Base-by-base conservation (phyloP, 2,797 vertebrate genomes). In the Oophaga sylvatica region DNA sequence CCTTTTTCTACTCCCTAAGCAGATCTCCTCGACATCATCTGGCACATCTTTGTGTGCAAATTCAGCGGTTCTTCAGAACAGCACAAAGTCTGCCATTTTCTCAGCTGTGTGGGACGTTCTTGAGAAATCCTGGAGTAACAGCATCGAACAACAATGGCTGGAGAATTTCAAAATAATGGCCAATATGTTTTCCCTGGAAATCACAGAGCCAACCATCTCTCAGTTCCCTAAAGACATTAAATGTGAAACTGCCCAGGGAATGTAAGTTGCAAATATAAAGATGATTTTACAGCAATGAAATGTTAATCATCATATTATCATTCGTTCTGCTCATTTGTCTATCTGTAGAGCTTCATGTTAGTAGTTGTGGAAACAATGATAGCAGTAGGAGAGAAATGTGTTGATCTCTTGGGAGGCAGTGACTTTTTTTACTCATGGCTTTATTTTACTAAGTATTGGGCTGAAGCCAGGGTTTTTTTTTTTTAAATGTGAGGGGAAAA, bases 91-190 rank as follows among this genome's bases (percentile, higher is more conserved):
- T 26, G 31, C 8, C 77, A 59, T 79, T 19, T 79, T 60, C 77
- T 59, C 26, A 57, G 16, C 53, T 19, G 77, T 79, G 2, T 79
- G 26, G 0, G 56, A 60, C 7, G 13, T 79, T 35, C 77, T 79
- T 59, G 16, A 60, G n/a, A 60, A 10, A 22, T 31, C 7, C 56
- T 80, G 56, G 78, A 80, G 3, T 62, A 4, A 1, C 29, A 80
- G 31, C 57, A 62, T 10, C 20, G 57, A 62, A 20, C 2, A 29
- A 31, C 57, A 35, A 20, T 62, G 78, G 78, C 78, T 62, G 31
- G 16, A 80, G 3, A 60, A 80, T 80, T 80, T 80, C 57, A 41
- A 3, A 31, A 80, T 80, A 59, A 80, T 80, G 13, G 31, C 17
- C 17, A 22, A 60, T 35, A 59, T 80, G 78, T 80, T 80, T 62